Base-by-base conservation (phyloP, 2,888 invertebrate species). In the Pristionchus japonicus region DNA sequence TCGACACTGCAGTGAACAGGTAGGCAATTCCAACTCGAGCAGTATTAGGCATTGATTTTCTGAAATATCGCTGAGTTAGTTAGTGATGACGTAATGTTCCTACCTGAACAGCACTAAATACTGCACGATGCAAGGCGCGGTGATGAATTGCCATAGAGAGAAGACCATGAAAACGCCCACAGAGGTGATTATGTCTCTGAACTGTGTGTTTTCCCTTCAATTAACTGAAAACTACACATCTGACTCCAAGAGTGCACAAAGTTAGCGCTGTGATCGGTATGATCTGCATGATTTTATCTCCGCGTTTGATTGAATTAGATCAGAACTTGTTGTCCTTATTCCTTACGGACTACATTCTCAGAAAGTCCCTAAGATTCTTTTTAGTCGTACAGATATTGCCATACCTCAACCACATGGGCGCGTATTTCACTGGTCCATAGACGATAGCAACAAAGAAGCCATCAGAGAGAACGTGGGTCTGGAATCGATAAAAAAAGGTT, bases 81-180 rank as follows among this genome's bases (percentile, higher is more conserved):
- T 15, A 0, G 31, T 9, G 20, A 13, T 67, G 13, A 27, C 27
- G 20, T 31, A 64, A 67, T 31, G n/a, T n/a, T n/a, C n/a, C n/a
- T 31, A 67, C 80, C 80, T 43, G 49, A 47, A 49, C 1, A 80
- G 47, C 47, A 80, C 31, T 20, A 80, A 31, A 80, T 47, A 80
- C 80, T 80, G 80, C 27, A 80, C 80, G 17, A 80, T 49, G 11
- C 80, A 80, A 4, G 80, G 80, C 17, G 80, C 80, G 1, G 47
- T 27, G 80, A 80, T 80, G 80, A 80, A 80, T 47, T 80, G 80
- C 80, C 80, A 80, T 7, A 80, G 80, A 0, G 80, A 80, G 27
- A 80, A 80, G 9, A 80, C 80, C 80, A 80, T 80, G 17, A 47
- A 49, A 17, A 43, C 43, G 1, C 47, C 80, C 2, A 80, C 6